Conservation (phyloP, 2,888 invertebrate genomes). For the Carcina quercana region DNA sequence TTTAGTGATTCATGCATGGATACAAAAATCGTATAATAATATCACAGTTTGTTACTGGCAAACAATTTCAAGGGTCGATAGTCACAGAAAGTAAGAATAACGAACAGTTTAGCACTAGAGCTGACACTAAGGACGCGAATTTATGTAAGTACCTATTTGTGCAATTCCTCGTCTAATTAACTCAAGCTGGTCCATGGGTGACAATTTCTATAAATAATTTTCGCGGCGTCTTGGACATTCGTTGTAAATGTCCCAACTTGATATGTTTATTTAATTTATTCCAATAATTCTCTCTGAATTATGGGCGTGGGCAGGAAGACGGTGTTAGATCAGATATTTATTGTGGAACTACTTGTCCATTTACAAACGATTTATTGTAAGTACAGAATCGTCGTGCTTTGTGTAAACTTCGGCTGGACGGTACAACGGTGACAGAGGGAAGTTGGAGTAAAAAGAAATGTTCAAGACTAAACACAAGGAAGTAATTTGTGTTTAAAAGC, state of each 20-base stretch:
- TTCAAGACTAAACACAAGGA: constrained; percentile 6
- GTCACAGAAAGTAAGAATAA: too few species aligned
- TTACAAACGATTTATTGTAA: constrained; percentile 54
- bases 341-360: constrained; percentile 58
- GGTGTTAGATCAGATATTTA: constrained; percentile 66
- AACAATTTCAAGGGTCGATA: too few species aligned
- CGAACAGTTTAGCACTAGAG: too few species aligned
- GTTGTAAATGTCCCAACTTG: constrained; percentile 58
- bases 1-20: too few species aligned
- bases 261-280: constrained; percentile 70
- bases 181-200: constrained; percentile 26
- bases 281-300: constrained; percentile 65
- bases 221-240: constrained; percentile 47
- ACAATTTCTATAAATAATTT: constrained; percentile 50
- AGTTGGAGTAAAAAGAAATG: too few species aligned
- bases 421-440: too few species aligned
- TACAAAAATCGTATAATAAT: too few species aligned
- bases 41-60: too few species aligned
- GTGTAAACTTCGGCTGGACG: constrained; percentile 20
- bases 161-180: constrained; percentile 44
- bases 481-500: constrained; percentile 7
- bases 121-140: too few species aligned
- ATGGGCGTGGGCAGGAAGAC: constrained; percentile 66
- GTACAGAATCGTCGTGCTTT: constrained; percentile 20
- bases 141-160: too few species aligned